Evolutionary conservation across 2,888 invertebrate species (phyloP).

Genomic region (Drosophila mulleri): DNA sequence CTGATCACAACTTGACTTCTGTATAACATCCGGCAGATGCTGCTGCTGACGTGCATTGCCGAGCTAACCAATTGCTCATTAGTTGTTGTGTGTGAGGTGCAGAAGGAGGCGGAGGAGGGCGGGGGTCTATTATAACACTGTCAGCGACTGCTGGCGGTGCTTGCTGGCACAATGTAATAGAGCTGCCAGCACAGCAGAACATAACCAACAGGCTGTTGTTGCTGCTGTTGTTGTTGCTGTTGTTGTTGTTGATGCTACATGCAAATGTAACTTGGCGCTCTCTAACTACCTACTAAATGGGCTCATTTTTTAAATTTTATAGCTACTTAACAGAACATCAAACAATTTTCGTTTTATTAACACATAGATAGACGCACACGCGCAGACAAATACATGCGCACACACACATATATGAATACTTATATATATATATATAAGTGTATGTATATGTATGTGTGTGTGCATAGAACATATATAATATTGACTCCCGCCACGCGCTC

Average conservation of each 20-base stretch:
- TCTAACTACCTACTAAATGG: constrained; percentile 76
- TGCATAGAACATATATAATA: background rate
- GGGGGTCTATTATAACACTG: constrained; percentile 55
- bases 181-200: constrained; percentile 35
- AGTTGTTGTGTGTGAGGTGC: constrained; percentile 38
- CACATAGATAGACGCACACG: constrained; percentile 36
- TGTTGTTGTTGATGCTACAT: constrained; percentile 47
- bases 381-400: background rate
- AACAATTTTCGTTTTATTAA: constrained; percentile 79
- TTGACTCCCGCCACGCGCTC: constrained; percentile 55
- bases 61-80: constrained; percentile 70
- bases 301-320: constrained; percentile 77
- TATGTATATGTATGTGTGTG: too few relatives aligned
- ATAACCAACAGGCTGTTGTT: constrained; percentile 58
- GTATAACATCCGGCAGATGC: constrained; percentile 34
- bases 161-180: constrained; percentile 20
- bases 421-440: background rate
- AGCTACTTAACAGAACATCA: constrained; percentile 79
- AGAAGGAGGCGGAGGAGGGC: background rate
- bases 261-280: constrained; percentile 64
- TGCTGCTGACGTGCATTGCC: constrained; percentile 36
- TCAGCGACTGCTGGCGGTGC: constrained; percentile 53
- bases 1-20: constrained; percentile 24
- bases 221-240: constrained; percentile 42
- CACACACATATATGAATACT: background rate